Percentiles rank a stretch among this genome's conserved stretches.
Evolutionary conservation across 1,140 invertebrate genomes (phyloP).

Genomic region (Mizuhopecten yessoensis): DNA sequence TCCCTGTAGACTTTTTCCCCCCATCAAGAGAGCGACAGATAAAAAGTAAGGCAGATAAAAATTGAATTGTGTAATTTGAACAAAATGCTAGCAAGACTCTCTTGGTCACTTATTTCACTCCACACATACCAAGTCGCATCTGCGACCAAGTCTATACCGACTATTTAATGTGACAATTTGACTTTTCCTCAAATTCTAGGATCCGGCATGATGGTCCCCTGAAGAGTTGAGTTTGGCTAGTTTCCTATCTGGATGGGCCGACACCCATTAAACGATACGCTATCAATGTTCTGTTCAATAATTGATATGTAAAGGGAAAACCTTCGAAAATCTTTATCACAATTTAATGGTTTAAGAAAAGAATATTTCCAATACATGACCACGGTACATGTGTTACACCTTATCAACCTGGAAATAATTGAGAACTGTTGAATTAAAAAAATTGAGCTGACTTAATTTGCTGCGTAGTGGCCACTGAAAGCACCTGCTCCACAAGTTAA

Average conservation of each 20-base stretch:
- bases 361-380: not conserved
- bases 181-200: constrained; percentile 19
- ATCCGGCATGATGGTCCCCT: not conserved
- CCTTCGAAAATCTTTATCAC: not conserved
- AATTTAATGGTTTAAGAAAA: not conserved
- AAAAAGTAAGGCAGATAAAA: not conserved
- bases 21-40: constrained; percentile 15
- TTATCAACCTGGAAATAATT: constrained; percentile 36
- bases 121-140: not conserved
- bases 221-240: not conserved
- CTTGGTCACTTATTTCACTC: constrained; percentile 18
- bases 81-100: not conserved
- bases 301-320: constrained; percentile 38
- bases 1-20: not conserved
- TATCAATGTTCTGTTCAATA: constrained; percentile 35
- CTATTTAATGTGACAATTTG: not conserved
- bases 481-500: constrained; percentile 24
- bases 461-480: not conserved
- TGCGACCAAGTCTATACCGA: constrained; percentile 5
- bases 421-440: constrained; percentile 21
- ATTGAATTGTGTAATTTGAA: constrained; percentile 24
- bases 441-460: constrained; percentile 25
- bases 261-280: constrained; percentile 32
- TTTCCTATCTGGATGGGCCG: not conserved
- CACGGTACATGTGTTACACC: not conserved